Conservation (phyloP, 2,797 vertebrate species). For the Typhlichthys eigenmanni region DNA sequence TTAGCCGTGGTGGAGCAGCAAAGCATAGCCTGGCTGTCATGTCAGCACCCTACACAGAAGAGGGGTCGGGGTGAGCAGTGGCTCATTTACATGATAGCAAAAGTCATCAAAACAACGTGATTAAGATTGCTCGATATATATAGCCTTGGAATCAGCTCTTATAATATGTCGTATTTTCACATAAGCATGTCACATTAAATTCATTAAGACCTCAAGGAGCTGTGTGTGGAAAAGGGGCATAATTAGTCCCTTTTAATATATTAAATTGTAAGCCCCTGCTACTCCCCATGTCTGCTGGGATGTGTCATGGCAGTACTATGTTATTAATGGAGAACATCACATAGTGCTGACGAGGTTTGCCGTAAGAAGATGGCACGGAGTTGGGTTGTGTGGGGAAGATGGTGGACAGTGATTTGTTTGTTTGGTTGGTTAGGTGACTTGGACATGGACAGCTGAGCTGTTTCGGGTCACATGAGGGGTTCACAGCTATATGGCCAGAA, state of each 20-base stretch:
- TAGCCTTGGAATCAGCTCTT: no score
- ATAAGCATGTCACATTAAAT: no score
- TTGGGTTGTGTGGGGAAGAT: conserved; percentile 41
- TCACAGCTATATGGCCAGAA: conserved; percentile 81
- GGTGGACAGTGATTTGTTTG: conserved; percentile 82
- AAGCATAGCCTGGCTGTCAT: no score
- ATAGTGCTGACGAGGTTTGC: conserved; percentile 81
- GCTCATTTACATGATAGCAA: no score
- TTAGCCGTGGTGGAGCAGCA: no score
- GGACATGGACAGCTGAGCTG: conserved; percentile 82
- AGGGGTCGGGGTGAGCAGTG: no score
- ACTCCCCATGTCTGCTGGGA: conserved; percentile 59
- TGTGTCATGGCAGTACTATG: conserved; percentile 78
- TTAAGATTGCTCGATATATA: no score
- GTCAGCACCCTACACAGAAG: no score
- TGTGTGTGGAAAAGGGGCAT: no score
- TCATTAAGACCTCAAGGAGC: neutral
- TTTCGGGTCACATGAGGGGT: conserved; percentile 82
- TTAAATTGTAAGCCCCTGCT: conserved; percentile 22
- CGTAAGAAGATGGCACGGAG: conserved; percentile 78
- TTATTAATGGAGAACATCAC: conserved; percentile 85
- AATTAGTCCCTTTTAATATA: neutral
- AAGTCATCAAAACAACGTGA: no score
- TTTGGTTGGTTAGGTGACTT: conserved; percentile 78
- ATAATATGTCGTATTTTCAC: no score